phyloP scores from a whole-genome alignment of 2,797 vertebrate species.

The Moxostoma hubbsi region DNA sequence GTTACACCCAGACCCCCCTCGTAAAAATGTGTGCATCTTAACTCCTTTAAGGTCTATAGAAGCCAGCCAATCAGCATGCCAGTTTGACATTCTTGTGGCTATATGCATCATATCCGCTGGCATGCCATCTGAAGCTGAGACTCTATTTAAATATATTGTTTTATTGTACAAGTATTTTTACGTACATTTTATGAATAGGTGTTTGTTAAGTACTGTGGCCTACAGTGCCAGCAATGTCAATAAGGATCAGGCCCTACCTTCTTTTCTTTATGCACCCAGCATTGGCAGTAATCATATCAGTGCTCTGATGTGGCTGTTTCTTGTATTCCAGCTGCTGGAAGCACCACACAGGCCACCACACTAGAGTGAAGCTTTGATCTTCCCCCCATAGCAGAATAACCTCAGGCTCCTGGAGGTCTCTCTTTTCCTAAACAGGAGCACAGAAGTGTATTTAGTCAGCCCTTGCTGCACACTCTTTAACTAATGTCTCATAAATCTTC shows the following conservation, averaged over 20 bases:
- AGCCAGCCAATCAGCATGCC: neutral
- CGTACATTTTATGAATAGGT: neutral
- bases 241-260: constrained; percentile 15
- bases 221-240: constrained; percentile 28
- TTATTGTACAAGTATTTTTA: neutral
- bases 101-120: neutral
- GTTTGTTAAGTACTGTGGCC: neutral
- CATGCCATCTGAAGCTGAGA: neutral
- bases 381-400: constrained; percentile 13
- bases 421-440: neutral
- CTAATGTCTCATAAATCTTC: constrained; percentile 50
- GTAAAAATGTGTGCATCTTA: no score
- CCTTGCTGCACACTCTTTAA: constrained; percentile 15
- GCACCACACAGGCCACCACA: neutral
- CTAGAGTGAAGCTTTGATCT: constrained; percentile 11
- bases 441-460: constrained; percentile 31
- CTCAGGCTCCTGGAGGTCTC: constrained; percentile 29
- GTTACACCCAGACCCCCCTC: neutral
- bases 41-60: neutral
- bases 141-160: neutral
- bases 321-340: constrained; percentile 11
- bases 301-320: constrained; percentile 31
- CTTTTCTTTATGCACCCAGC: constrained; percentile 9
- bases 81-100: neutral
- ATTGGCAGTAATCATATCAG: constrained; percentile 29